Base-by-base conservation (phyloP, 1,140 invertebrate species). In the Neuroterus valhalla region DNA sequence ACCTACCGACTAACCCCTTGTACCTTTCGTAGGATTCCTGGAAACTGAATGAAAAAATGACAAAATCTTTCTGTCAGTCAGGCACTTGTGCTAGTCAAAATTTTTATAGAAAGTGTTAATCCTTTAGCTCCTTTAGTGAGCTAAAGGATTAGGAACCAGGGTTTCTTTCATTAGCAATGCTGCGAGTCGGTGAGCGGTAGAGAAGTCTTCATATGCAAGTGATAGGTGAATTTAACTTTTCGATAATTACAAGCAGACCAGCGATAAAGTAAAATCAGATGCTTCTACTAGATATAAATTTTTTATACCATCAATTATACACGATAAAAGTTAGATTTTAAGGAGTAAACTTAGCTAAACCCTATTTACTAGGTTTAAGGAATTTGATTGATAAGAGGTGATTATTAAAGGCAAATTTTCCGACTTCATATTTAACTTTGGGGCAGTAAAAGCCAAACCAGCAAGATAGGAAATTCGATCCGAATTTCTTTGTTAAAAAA, bases 361-460 rank as follows among this genome's bases (percentile, higher is more conserved):
- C 38, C 31, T 71, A 46, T 52, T 74, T 69, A 21, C 69, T 72
- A 46, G 23, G 52, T 72, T 70, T 70, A 67, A 75, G 48, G 19
- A 48, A 66, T 71, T 74, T 69, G 26, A 66, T 68, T 74, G 66
- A 23, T 1, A 31, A 26, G 1, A 62, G 3, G 52, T 26, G 52
- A 26, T 55, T 55, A 46, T 38, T 43, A 8, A 68, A 68, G 0
- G 14, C 1, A 55, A 17, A 19, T 21, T 11, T 44, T 19, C 45
- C 19, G 44, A 46, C 26, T 46, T 46, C 46, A 23, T 48, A 68
- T 46, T 46, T 23, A 5, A 21, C 17, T 14, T 23, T 15, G 23
- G 43, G 17, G 46, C 43, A 68, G 15, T 45, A 68, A 68, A 17
- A 68, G 66, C n/a, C 43, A 4, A 26, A 48, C 11, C 21, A 26